Percentiles rank a stretch among this genome's conserved stretches.
Conservation (phyloP, 2,113 vertebrate genomes). For the Cisticola juncidis region DNA sequence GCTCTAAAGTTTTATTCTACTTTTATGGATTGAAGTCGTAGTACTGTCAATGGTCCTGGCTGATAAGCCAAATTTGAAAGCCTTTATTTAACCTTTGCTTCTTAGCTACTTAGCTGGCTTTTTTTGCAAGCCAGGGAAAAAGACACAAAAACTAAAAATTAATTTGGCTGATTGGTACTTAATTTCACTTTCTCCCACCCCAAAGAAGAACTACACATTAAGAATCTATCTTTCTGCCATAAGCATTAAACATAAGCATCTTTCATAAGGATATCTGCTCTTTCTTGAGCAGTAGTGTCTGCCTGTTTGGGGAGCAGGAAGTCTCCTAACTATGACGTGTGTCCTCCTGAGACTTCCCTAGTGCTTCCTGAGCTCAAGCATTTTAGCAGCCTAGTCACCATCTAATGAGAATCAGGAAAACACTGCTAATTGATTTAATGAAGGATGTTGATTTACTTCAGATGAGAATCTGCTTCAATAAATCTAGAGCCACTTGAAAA, state of each 20-base stretch:
- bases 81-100: not conserved
- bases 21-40: not conserved
- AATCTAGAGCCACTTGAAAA: constrained; percentile 8
- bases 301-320: not conserved
- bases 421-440: constrained; percentile 22
- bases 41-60: not conserved
- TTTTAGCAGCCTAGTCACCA: not conserved
- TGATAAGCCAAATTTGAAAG: not conserved
- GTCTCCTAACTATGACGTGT: not conserved
- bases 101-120: not conserved
- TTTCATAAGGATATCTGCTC: not conserved
- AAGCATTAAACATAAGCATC: not conserved
- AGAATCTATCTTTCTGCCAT: not conserved
- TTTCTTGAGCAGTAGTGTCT: not conserved
- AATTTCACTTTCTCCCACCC: not conserved
- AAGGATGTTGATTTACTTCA: constrained; percentile 27
- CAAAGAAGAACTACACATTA: not conserved
- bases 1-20: not conserved
- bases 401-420: constrained; percentile 7
- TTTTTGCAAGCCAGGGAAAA: not conserved
- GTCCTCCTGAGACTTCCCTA: not conserved
- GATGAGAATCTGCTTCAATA: constrained; percentile 31
- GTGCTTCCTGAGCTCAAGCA: not conserved
- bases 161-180: not conserved
- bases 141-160: not conserved